phyloP scores from a whole-genome alignment of 1,140 invertebrate species.

The Nixonia krombeini region DNA sequence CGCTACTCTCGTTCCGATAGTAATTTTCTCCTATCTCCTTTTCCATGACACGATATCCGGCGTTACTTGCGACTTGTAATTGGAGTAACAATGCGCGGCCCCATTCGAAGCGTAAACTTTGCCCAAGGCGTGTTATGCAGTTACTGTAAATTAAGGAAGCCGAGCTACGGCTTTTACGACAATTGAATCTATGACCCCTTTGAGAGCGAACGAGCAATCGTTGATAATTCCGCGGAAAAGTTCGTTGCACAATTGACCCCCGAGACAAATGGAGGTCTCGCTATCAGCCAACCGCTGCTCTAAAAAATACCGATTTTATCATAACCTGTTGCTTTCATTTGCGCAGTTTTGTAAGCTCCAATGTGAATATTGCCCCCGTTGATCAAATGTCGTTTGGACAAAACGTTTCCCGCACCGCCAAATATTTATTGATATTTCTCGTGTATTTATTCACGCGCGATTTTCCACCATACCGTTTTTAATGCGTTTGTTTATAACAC shows the following conservation, averaged over 20 bases:
- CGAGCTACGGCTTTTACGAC: too few species aligned
- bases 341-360: too few species aligned
- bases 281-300: neutral
- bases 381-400: too few species aligned
- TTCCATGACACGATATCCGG: neutral
- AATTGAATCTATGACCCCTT: too few species aligned
- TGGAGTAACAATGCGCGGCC: slow-evolving; percentile 31
- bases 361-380: too few species aligned
- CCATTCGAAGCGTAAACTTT: slow-evolving; percentile 28
- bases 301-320: neutral
- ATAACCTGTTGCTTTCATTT: slow-evolving; percentile 1
- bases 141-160: slow-evolving; percentile 32
- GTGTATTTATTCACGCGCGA: too few species aligned
- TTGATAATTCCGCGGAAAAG: neutral
- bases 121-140: slow-evolving; percentile 34
- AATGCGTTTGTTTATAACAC: too few species aligned
- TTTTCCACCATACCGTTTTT: too few species aligned
- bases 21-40: neutral
- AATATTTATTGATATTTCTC: too few species aligned
- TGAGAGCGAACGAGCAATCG: neutral
- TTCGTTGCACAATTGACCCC: neutral
- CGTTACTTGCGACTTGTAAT: slow-evolving; percentile 34
- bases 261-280: neutral
- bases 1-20: neutral
- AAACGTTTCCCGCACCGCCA: too few species aligned